These are phyloP conservation scores for Sinocyclocheilus grahami DNA, from an alignment of 2,113 vertebrate species.

Conservation along the genomic window DNA sequence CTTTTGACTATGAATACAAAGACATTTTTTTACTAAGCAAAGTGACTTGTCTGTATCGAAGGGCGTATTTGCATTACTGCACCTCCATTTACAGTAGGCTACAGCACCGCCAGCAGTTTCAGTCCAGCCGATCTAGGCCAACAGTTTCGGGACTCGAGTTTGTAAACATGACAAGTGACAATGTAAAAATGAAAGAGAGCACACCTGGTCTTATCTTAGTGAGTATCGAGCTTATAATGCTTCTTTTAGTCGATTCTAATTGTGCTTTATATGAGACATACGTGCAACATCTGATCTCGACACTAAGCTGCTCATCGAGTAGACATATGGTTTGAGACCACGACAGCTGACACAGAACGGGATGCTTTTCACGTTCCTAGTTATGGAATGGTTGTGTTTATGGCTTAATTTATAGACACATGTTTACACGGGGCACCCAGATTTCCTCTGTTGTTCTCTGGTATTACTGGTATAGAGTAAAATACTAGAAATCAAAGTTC, in stretches of 20 bases:
- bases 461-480: neutral
- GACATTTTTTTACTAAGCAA: neutral
- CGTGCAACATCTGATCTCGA: neutral
- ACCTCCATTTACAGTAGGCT: conserved; percentile 5
- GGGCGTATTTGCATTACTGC: neutral
- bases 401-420: neutral
- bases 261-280: neutral
- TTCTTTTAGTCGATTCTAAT: neutral
- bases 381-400: neutral
- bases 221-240: neutral
- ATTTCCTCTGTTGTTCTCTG: neutral
- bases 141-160: conserved; percentile 1
- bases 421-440: neutral
- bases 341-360: neutral
- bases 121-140: neutral
- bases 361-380: neutral
- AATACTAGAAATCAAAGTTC: neutral
- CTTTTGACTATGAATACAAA: neutral
- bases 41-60: neutral
- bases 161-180: conserved; percentile 1
- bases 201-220: neutral
- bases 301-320: conserved; percentile 1
- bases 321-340: conserved; percentile 15
- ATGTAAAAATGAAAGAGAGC: neutral
- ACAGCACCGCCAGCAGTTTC: neutral